Conservation (phyloP, 2,888 invertebrate species). For the Netelia virgata region DNA sequence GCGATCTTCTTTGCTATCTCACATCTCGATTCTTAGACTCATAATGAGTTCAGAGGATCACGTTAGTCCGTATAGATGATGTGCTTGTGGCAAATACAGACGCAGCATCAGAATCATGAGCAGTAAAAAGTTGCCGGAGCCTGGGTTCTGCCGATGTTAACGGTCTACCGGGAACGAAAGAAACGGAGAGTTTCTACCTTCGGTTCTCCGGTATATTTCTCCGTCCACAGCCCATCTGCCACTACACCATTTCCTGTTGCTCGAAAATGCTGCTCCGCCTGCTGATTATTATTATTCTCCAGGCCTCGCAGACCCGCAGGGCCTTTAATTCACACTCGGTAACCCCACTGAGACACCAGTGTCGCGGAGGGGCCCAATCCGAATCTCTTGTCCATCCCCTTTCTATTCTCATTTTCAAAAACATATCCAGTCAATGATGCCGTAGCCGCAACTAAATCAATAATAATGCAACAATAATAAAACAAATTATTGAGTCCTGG, state of each 20-base stretch:
- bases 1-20: slow-evolving; percentile 25
- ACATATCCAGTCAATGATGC: neutral
- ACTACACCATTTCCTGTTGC: slow-evolving; percentile 60
- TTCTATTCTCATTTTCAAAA: slow-evolving; percentile 22
- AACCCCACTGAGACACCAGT: slow-evolving; percentile 4
- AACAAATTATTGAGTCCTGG: no score
- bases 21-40: slow-evolving; percentile 50
- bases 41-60: slow-evolving; percentile 36
- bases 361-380: neutral
- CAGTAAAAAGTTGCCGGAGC: slow-evolving; percentile 55
- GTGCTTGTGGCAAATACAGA: slow-evolving; percentile 57
- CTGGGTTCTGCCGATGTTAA: slow-evolving; percentile 52
- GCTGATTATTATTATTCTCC: slow-evolving; percentile 76
- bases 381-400: neutral
- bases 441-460: no score
- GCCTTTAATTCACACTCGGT: slow-evolving; percentile 47
- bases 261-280: slow-evolving; percentile 57
- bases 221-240: slow-evolving; percentile 73
- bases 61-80: slow-evolving; percentile 70
- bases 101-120: slow-evolving; percentile 49
- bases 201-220: slow-evolving; percentile 64
- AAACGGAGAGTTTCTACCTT: slow-evolving; percentile 59
- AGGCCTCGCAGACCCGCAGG: slow-evolving; percentile 63
- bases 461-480: no score
- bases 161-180: slow-evolving; percentile 46